Conservation (phyloP, 2,113 vertebrate genomes). For the Pachyramphus minor region DNA sequence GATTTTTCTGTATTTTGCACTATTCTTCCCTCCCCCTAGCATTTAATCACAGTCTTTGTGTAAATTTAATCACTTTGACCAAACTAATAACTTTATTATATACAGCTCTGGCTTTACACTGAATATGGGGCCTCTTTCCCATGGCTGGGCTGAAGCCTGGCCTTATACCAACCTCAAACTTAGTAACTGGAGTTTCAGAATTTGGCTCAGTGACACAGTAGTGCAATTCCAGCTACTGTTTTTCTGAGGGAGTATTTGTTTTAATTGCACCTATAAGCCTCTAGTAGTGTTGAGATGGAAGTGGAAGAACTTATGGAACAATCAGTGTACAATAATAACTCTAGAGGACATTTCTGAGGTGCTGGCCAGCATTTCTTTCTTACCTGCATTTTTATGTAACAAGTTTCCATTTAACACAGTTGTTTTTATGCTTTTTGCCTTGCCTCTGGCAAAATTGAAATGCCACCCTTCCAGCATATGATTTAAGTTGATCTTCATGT, state of each 20-base stretch:
- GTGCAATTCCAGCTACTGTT: not conserved
- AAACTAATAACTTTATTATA: constrained; percentile 47
- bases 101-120: not conserved
- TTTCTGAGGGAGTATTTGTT: not conserved
- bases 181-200: not conserved
- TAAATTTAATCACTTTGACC: constrained; percentile 56
- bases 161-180: not conserved
- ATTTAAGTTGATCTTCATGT: constrained; percentile 7
- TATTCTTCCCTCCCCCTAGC: not conserved
- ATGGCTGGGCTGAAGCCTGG: not conserved
- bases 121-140: not conserved
- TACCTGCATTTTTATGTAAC: not conserved
- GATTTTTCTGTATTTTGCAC: constrained; percentile 8
- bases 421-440: not conserved
- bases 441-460: constrained; percentile 29
- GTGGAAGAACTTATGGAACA: not conserved
- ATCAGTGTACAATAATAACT: not conserved
- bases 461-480: not conserved
- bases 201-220: not conserved
- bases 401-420: not conserved
- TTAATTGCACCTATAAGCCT: not conserved
- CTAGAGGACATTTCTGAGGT: not conserved
- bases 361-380: not conserved
- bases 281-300: not conserved
- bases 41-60: constrained; percentile 52